These are phyloP conservation scores for Arnoldichthys spilopterus DNA, from an alignment of 2,797 vertebrate species.

Conservation along the genomic window DNA sequence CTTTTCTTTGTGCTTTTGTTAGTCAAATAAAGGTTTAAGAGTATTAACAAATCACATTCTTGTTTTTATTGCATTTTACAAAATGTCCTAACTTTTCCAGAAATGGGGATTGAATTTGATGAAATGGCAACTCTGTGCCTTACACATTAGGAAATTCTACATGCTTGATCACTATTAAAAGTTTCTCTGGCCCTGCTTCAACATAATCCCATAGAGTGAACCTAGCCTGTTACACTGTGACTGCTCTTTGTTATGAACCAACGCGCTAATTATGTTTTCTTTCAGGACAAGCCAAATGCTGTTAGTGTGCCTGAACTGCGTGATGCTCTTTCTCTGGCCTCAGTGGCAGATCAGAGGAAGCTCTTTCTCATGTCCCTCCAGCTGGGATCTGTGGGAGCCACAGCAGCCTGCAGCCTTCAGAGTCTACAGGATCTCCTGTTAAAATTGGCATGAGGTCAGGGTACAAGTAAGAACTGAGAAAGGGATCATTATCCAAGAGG, in stretches of 20 bases:
- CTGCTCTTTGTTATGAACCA: not conserved
- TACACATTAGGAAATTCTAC: not conserved
- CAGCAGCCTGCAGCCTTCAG: slow-evolving; percentile 74
- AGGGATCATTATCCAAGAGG: not conserved
- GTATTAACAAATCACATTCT: too few species aligned
- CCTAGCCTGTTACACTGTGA: not conserved
- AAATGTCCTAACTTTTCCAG: too few species aligned
- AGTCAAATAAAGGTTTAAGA: too few species aligned
- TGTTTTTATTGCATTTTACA: too few species aligned
- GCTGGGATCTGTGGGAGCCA: slow-evolving; percentile 71
- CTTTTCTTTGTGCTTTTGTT: too few species aligned
- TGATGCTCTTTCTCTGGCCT: slow-evolving; percentile 81
- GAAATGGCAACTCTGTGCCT: not conserved
- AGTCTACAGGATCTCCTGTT: slow-evolving; percentile 82
- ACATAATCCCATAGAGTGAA: not conserved
- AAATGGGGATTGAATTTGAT: not conserved
- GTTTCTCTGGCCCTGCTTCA: not conserved
- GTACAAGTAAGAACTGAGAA: slow-evolving; percentile 5
- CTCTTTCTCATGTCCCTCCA: slow-evolving; percentile 84
- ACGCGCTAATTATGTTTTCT: not conserved
- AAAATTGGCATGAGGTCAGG: slow-evolving; percentile 76
- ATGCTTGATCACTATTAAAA: not conserved
- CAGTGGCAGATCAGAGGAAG: slow-evolving; percentile 70
- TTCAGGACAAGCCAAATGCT: slow-evolving; percentile 82
- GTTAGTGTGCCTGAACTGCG: slow-evolving; percentile 78